phyloP scores from a whole-genome alignment of 2,888 invertebrate species.

The Blastobasis lacticolella region DNA sequence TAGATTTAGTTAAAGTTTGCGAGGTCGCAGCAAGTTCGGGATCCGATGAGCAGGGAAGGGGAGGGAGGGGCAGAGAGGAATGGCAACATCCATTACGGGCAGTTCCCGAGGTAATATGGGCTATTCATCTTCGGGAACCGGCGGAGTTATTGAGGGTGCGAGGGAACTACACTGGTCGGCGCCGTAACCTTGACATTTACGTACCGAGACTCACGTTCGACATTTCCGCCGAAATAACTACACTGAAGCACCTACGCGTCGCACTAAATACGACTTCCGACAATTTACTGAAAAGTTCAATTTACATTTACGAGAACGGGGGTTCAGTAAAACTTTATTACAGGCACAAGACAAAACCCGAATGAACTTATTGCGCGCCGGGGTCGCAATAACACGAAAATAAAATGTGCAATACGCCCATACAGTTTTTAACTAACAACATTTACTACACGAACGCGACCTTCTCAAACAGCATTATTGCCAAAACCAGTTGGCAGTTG shows the following conservation, averaged over 20 bases:
- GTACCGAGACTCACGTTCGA: neutral
- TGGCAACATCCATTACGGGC: conserved; percentile 29
- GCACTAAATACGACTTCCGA: neutral
- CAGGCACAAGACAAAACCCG: no score
- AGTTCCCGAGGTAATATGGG: conserved; percentile 26
- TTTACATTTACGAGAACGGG: no score
- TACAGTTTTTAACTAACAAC: neutral
- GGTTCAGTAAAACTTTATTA: no score
- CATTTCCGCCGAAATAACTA: neutral
- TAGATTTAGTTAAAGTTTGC: neutral
- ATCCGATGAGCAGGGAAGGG: neutral
- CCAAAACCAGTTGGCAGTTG: conserved; percentile 2
- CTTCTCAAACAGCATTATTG: conserved; percentile 4
- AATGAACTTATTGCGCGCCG: no score
- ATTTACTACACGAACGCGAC: conserved; percentile 3
- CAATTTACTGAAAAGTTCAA: no score
- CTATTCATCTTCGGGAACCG: conserved; percentile 36
- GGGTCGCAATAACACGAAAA: neutral
- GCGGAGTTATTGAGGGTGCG: conserved; percentile 26
- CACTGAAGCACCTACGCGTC: neutral
- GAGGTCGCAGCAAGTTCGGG: neutral
- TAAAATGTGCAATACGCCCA: neutral
- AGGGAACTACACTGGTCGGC: neutral
- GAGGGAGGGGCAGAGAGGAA: neutral
- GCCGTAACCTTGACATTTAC: conserved; percentile 11